These are phyloP conservation scores for Cichladusa arquata DNA, from an alignment of 2,113 vertebrate genomes.

Conservation along the genomic window DNA sequence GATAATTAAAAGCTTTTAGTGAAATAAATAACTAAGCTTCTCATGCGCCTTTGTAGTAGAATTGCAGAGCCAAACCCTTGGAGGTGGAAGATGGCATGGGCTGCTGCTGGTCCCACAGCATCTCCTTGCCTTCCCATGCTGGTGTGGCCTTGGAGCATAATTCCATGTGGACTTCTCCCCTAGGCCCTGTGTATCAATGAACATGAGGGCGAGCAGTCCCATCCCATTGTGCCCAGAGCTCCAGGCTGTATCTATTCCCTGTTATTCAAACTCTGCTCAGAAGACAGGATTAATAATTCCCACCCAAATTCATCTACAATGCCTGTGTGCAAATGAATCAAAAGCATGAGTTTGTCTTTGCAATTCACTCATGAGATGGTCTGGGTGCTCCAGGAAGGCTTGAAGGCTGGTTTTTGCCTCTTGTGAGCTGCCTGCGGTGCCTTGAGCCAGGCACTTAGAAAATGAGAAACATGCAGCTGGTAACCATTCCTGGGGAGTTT, in stretches of 20 bases:
- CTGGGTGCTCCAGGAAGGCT: not conserved
- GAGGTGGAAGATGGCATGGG: not conserved
- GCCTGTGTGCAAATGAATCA: not conserved
- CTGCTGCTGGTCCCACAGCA: not conserved
- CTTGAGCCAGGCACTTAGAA: not conserved
- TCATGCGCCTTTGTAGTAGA: not conserved
- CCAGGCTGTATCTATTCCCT: not conserved
- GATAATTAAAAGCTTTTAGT: slow-evolving; percentile 59
- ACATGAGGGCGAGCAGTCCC: not conserved
- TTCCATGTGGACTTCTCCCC: rapidly evolving
- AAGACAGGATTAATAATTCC: not conserved
- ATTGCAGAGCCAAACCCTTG: not conserved
- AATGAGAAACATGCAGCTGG: not conserved
- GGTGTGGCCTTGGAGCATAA: rapidly evolving
- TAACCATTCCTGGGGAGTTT: not conserved
- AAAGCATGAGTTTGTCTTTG: not conserved
- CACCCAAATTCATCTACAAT: rapidly evolving
- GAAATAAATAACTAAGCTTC: slow-evolving; percentile 43
- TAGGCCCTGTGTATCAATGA: not conserved
- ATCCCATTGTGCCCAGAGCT: not conserved
- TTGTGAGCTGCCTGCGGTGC: not conserved
- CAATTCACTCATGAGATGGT: not conserved
- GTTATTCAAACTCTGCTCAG: not conserved
- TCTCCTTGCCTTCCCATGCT: rapidly evolving
- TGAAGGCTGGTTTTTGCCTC: not conserved